phyloP scores from a whole-genome alignment of 2,797 vertebrate species.

The Lacerta agilis region DNA sequence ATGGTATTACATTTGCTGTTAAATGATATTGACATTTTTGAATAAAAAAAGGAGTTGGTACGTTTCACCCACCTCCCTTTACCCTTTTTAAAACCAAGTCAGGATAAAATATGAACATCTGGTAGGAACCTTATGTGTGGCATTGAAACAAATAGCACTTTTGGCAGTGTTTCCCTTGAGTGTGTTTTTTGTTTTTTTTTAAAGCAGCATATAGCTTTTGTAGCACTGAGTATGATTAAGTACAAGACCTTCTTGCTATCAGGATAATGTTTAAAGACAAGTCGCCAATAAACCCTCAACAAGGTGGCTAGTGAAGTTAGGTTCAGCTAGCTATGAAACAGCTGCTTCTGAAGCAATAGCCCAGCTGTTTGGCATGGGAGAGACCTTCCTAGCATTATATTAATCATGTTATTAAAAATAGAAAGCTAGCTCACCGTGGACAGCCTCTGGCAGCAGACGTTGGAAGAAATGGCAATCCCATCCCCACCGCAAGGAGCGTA shows the following conservation, averaged over 20 bases:
- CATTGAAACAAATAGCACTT: slow-evolving; percentile 62
- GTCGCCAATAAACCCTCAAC: slow-evolving; percentile 63
- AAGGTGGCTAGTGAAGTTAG: slow-evolving; percentile 63
- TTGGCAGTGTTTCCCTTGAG: slow-evolving; percentile 34
- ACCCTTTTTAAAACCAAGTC: slow-evolving; percentile 58
- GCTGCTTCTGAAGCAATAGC: slow-evolving; percentile 71
- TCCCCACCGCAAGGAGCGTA: not conserved
- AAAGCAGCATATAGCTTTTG: slow-evolving; percentile 55
- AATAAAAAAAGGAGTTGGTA: slow-evolving; percentile 62
- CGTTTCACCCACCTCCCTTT: not conserved
- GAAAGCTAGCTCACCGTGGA: slow-evolving; percentile 28
- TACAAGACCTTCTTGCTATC: slow-evolving; percentile 72
- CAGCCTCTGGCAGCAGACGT: slow-evolving; percentile 51
- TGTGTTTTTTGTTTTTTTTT: slow-evolving; percentile 25
- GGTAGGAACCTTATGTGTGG: slow-evolving; percentile 71
- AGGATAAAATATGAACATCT: slow-evolving; percentile 76
- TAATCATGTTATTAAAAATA: slow-evolving; percentile 69
- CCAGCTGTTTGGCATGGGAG: slow-evolving; percentile 71
- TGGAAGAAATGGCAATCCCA: slow-evolving; percentile 33
- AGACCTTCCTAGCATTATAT: slow-evolving; percentile 67
- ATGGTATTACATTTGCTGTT: slow-evolving; percentile 80
- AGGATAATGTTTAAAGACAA: slow-evolving; percentile 70
- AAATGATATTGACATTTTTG: slow-evolving; percentile 82
- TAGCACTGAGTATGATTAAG: slow-evolving; percentile 65
- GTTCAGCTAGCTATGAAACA: slow-evolving; percentile 73